Conservation (phyloP, 1,140 invertebrate species). For the Hyles vespertilio region DNA sequence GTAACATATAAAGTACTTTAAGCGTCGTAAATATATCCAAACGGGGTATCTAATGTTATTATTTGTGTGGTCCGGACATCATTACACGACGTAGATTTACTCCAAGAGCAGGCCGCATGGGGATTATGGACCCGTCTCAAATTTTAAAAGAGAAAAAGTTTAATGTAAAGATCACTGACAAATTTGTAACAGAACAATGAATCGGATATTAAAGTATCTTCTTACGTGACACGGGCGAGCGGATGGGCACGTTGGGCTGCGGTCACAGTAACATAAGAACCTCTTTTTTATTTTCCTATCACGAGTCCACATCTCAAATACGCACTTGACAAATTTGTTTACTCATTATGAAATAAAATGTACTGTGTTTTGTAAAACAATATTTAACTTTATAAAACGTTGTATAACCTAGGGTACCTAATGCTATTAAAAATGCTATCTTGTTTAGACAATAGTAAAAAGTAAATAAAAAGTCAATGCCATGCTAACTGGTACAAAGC, state of each 20-base stretch:
- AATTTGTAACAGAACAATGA: constrained; percentile 76
- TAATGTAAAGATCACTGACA: constrained; percentile 75
- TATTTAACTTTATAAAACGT: too few relatives aligned
- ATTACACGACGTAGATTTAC: constrained; percentile 53
- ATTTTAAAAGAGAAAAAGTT: constrained; percentile 72
- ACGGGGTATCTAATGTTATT: constrained; percentile 33
- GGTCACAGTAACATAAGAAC: constrained; percentile 24
- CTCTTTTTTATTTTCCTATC: background rate
- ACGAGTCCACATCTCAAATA: too few relatives aligned
- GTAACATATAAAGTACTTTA: too few relatives aligned
- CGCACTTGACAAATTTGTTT: background rate
- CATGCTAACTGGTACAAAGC: constrained; percentile 20
- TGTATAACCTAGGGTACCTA: background rate
- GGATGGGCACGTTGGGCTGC: constrained; percentile 53
- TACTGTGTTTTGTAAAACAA: too few relatives aligned
- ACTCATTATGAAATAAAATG: background rate
- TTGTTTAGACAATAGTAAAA: constrained; percentile 8
- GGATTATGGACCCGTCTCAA: constrained; percentile 68
- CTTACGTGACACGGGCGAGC: constrained; percentile 69
- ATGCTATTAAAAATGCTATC: background rate
- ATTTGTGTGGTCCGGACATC: constrained; percentile 60
- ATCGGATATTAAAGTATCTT: constrained; percentile 73
- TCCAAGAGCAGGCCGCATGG: constrained; percentile 47
- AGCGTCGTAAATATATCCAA: too few relatives aligned
- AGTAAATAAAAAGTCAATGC: constrained; percentile 11